Percentiles rank a stretch among this genome's conserved stretches.
phyloP scores from a whole-genome alignment of 1,140 invertebrate species.

The Berghia stephanieae region DNA sequence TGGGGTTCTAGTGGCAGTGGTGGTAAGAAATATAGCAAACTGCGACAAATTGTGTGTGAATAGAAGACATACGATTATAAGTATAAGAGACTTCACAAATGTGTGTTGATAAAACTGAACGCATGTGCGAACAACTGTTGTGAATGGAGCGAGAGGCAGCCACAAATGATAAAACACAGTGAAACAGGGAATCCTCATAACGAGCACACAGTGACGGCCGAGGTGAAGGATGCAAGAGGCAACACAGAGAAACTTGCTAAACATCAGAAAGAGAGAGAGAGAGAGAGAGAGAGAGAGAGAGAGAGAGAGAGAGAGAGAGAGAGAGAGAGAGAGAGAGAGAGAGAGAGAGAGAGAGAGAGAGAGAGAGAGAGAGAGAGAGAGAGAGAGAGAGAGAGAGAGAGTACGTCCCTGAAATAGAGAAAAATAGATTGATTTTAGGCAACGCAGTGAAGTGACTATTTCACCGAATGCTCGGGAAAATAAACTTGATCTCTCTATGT shows the following conservation, averaged over 20 bases:
- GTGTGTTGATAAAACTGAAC: neutral
- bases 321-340: constrained; percentile 1
- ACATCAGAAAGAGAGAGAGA: neutral
- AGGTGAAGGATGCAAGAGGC: neutral
- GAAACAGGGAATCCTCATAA: neutral
- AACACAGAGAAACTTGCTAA: neutral
- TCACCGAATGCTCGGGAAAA: too few relatives aligned
- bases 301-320: neutral
- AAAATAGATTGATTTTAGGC: neutral
- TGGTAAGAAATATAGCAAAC: too few relatives aligned
- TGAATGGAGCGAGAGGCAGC: too few relatives aligned
- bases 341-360: neutral
- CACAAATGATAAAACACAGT: neutral
- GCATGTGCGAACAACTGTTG: neutral
- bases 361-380: neutral
- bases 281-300: neutral
- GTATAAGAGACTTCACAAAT: neutral
- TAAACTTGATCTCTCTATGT: too few relatives aligned
- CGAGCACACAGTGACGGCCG: too few relatives aligned
- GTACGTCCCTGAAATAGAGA: neutral
- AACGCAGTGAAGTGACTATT: too few relatives aligned
- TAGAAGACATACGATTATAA: too few relatives aligned
- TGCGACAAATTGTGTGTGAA: too few relatives aligned
- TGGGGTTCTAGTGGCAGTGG: too few relatives aligned
- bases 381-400: neutral